Conservation (phyloP, 2,797 vertebrate genomes). For the Onychomys torridus region DNA sequence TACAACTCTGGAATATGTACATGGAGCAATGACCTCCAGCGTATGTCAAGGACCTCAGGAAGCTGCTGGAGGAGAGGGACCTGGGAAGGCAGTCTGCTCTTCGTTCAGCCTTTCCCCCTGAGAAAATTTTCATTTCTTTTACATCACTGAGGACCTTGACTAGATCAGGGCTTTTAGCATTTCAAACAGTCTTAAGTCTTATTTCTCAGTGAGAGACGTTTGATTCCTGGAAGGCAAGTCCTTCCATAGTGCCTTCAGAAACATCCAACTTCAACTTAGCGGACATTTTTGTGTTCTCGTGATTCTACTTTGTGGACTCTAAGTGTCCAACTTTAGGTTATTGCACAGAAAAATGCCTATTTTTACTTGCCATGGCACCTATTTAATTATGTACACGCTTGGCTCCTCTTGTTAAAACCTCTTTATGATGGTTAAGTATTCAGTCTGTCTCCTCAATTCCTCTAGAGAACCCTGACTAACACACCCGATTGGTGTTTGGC, state of each 20-base stretch:
- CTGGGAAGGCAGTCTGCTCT: background rate
- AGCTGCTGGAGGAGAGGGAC: background rate
- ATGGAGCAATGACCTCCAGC: background rate
- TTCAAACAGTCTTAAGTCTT: background rate
- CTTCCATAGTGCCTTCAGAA: conserved; percentile 6
- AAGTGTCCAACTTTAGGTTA: conserved; percentile 27
- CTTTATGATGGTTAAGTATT: background rate
- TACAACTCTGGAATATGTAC: background rate
- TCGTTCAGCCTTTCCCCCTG: background rate
- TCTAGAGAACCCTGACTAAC: background rate
- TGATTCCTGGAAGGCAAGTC: background rate
- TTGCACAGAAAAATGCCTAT: background rate
- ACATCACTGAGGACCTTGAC: background rate
- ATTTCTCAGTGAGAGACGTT: conserved; percentile 28
- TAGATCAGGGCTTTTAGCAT: background rate
- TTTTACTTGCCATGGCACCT: background rate
- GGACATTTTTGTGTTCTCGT: background rate
- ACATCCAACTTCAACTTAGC: background rate
- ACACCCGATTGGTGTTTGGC: background rate
- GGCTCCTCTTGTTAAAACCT: background rate
- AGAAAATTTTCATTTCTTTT: conserved; percentile 30
- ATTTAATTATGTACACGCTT: background rate
- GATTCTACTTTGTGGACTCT: background rate
- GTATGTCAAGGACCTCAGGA: background rate
- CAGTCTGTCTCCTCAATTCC: background rate